phyloP scores from a whole-genome alignment of 2,888 invertebrate genomes.

The Sipha maydis region DNA sequence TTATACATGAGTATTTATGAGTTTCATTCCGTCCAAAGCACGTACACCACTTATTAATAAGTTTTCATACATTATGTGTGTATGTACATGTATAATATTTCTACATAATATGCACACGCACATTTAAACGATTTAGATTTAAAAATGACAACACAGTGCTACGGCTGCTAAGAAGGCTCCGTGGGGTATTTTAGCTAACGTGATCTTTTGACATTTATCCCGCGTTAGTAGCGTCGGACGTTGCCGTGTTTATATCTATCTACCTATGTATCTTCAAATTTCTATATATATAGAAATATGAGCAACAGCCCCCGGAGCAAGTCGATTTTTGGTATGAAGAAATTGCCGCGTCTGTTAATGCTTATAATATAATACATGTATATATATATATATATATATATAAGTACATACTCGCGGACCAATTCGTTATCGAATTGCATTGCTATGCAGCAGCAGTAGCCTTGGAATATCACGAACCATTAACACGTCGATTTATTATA shows the following conservation, averaged over 20 bases:
- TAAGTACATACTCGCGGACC: neutral
- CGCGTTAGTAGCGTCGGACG: neutral
- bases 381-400: neutral
- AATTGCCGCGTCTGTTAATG: neutral
- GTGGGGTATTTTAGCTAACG: neutral
- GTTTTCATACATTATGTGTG: too few relatives aligned
- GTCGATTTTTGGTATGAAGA: conserved; percentile 1
- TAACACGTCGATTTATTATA: conserved; percentile 14
- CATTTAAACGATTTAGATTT: neutral
- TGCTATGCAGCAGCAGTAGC: neutral
- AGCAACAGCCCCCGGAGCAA: conserved; percentile 27
- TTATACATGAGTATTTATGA: neutral
- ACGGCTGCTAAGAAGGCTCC: too few relatives aligned
- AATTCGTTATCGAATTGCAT: conserved; percentile 13
- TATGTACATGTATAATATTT: neutral
- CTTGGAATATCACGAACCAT: conserved; percentile 29
- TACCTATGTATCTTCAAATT: too few relatives aligned
- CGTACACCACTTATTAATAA: too few relatives aligned
- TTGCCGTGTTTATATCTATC: neutral
- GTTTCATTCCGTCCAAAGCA: neutral
- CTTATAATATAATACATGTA: too few relatives aligned
- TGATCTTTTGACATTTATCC: conserved; percentile 37
- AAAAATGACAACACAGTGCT: neutral
- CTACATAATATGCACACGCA: neutral
- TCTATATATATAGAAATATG: neutral